These are phyloP conservation scores for Sinonovacula constricta DNA, from an alignment of 1,140 invertebrate species.

Conservation along the genomic window DNA sequence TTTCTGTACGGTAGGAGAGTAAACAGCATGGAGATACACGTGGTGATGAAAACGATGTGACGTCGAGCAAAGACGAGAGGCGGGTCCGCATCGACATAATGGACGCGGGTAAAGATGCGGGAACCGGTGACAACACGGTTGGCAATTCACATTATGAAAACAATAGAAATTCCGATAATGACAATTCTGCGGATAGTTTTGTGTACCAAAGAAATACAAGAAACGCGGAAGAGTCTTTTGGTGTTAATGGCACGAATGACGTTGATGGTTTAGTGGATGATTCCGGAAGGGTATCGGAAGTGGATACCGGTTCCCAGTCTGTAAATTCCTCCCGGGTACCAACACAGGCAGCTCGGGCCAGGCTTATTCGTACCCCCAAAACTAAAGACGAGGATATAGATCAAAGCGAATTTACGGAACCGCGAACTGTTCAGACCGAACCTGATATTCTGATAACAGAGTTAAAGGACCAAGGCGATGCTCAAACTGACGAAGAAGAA, in stretches of 20 bases:
- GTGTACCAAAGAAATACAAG: too few species aligned
- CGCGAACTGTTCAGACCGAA: not conserved
- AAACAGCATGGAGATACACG: too few species aligned
- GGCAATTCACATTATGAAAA: too few species aligned
- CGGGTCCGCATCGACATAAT: too few species aligned
- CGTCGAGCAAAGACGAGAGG: too few species aligned
- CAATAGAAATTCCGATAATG: too few species aligned
- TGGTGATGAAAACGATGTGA: too few species aligned
- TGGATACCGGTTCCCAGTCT: not conserved
- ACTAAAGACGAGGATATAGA: slow-evolving; percentile 25
- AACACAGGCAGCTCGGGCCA: slow-evolving; percentile 17
- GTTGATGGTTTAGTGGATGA: slow-evolving; percentile 40
- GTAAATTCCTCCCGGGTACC: slow-evolving; percentile 8
- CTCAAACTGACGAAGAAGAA: slow-evolving; percentile 8
- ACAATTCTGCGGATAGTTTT: too few species aligned
- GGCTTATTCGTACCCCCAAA: slow-evolving; percentile 41
- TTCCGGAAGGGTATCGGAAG: slow-evolving; percentile 42
- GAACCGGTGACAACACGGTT: too few species aligned
- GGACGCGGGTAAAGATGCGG: too few species aligned
- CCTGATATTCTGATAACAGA: slow-evolving; percentile 48
- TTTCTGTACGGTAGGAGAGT: too few species aligned
- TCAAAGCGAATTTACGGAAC: not conserved
- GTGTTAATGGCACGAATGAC: slow-evolving; percentile 25
- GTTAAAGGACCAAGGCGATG: slow-evolving; percentile 20
- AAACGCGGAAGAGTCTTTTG: too few species aligned